These are phyloP conservation scores for Epizoanthus rinbou DNA, from an alignment of 92 coral and sea anemone species.

Conservation along the genomic window DNA sequence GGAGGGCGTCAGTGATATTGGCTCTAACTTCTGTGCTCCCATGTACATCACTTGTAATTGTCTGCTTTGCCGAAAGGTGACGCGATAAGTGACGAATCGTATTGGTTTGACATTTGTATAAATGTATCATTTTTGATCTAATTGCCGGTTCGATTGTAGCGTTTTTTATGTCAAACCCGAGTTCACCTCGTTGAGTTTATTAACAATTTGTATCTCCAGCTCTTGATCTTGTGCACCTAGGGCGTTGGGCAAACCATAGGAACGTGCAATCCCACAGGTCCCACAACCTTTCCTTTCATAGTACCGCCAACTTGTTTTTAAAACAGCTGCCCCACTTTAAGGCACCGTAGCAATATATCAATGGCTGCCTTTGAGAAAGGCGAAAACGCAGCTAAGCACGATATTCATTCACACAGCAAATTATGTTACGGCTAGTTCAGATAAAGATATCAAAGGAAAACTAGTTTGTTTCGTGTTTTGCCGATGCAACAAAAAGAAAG, in stretches of 20 bases:
- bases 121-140: not conserved
- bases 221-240: not conserved
- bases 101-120: not conserved
- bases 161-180: slow-evolving; percentile 5
- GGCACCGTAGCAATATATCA: not conserved
- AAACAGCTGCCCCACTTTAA: slow-evolving; percentile 1
- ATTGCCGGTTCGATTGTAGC: not conserved
- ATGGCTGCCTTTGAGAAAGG: not conserved
- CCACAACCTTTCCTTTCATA: not conserved
- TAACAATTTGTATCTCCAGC: not conserved
- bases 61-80: not conserved
- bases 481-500: not conserved
- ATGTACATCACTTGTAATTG: too few species aligned
- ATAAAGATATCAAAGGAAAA: not conserved
- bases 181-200: slow-evolving; percentile 1
- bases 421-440: not conserved
- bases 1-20: not conserved
- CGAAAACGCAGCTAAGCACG: not conserved
- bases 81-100: not conserved
- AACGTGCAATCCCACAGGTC: not conserved
- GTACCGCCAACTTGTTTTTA: not conserved
- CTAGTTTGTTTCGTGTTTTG: not conserved
- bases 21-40: not conserved
- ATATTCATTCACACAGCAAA: not conserved
- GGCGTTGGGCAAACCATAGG: too few species aligned